Evolutionary conservation across 2,888 invertebrate genomes (phyloP).

Genomic region (Agrotis clavis): DNA sequence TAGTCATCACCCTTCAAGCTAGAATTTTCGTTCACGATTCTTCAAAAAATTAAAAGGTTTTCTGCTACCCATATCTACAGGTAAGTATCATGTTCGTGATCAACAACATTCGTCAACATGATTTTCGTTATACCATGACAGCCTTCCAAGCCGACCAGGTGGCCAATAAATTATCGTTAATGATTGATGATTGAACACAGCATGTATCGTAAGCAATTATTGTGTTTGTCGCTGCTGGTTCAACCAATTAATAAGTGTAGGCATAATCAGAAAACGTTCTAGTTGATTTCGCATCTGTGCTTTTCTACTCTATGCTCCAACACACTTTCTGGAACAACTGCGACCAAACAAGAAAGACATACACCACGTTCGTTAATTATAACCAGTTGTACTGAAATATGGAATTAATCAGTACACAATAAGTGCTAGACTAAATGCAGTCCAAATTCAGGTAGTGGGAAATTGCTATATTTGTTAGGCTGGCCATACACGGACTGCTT

Average conservation of each 20-base stretch:
- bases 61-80: no score
- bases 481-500: no score
- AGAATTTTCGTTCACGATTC: no score
- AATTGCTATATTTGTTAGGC: constrained; percentile 17
- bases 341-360: constrained; percentile 47
- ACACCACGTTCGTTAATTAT: constrained; percentile 58
- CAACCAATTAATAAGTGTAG: neutral
- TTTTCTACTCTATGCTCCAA: constrained; percentile 4
- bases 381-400: constrained; percentile 41
- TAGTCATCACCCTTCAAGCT: no score
- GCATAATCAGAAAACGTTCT: neutral
- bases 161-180: neutral
- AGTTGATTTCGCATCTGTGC: neutral
- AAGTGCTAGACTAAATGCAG: constrained; percentile 20
- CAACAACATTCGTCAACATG: neutral
- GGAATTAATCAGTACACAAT: constrained; percentile 35
- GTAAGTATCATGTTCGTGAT: no score
- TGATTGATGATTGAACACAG: neutral
- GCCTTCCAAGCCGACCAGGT: neutral
- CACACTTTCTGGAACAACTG: constrained; percentile 46
- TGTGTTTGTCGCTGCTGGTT: neutral
- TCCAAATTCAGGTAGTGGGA: constrained; percentile 8
- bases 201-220: neutral
- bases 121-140: neutral
- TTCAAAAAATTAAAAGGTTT: no score